Conservation (phyloP, 92 coral and sea anemone species). For the Siderastrea radians region DNA sequence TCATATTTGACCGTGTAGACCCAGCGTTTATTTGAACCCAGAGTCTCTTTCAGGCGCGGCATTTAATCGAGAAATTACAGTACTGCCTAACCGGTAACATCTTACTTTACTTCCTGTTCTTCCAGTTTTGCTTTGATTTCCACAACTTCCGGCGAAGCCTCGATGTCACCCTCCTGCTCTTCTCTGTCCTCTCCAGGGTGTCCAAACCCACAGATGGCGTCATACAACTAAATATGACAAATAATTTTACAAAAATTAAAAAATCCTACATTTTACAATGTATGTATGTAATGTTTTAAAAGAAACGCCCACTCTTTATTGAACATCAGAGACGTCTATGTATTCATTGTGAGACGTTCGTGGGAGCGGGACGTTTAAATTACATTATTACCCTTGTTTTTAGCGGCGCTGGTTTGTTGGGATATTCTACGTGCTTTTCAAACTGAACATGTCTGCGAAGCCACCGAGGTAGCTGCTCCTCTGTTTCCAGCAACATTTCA, state of each 20-base stretch:
- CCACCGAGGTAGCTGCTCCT: slow-evolving; percentile 82
- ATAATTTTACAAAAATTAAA: not conserved
- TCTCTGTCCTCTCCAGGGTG: slow-evolving; percentile 67
- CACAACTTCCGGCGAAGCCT: slow-evolving; percentile 60
- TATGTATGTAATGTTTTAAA: too few species aligned
- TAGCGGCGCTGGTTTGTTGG: slow-evolving; percentile 70
- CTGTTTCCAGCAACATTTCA: slow-evolving; percentile 76
- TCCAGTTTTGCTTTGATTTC: slow-evolving; percentile 76
- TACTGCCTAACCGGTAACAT: not conserved
- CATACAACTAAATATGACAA: slow-evolving; percentile 57
- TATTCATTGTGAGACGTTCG: too few species aligned
- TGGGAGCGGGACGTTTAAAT: too few species aligned
- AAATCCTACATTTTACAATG: too few species aligned
- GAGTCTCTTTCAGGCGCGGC: not conserved
- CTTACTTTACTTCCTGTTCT: slow-evolving; percentile 81
- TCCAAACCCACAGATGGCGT: slow-evolving; percentile 80
- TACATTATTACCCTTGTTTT: slow-evolving; percentile 58
- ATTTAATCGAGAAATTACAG: not conserved
- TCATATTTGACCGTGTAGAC: too few species aligned
- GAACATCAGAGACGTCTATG: too few species aligned
- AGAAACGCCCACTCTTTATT: too few species aligned
- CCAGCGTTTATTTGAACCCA: not conserved
- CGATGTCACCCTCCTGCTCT: slow-evolving; percentile 61
- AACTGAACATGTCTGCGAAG: slow-evolving; percentile 78
- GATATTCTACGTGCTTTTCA: slow-evolving; percentile 69